Evolutionary conservation across 1,140 invertebrate species (phyloP).

Genomic region (Drosophila nigrodunni): DNA sequence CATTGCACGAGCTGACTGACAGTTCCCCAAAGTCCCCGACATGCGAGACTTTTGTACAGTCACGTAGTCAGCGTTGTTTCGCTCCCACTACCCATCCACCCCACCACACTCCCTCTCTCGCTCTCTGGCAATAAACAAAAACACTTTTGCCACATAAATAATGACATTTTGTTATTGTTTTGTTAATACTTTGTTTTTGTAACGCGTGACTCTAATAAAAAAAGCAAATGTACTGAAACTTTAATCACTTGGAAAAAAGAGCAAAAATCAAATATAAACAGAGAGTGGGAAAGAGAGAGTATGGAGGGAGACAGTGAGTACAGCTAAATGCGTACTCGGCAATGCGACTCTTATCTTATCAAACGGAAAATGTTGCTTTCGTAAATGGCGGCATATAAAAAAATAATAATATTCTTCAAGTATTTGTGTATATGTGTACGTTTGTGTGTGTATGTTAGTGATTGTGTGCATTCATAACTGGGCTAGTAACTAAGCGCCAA

Average conservation of each 20-base stretch:
- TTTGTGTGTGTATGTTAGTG: no score
- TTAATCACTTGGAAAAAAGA: slow-evolving; percentile 74
- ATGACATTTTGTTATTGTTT: slow-evolving; percentile 60
- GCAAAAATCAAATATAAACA: slow-evolving; percentile 68
- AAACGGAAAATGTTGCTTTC: slow-evolving; percentile 70
- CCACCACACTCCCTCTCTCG: not conserved
- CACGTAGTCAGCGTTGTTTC: slow-evolving; percentile 59
- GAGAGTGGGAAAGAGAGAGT: not conserved
- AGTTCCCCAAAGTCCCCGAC: slow-evolving; percentile 29
- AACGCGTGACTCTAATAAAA: slow-evolving; percentile 78
- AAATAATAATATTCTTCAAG: slow-evolving; percentile 53
- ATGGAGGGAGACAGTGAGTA: slow-evolving; percentile 22
- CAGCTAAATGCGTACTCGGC: slow-evolving; percentile 42
- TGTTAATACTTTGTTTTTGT: slow-evolving; percentile 47
- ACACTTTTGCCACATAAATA: slow-evolving; percentile 66
- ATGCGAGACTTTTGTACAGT: slow-evolving; percentile 71
- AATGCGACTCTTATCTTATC: slow-evolving; percentile 69
- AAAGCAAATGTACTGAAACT: slow-evolving; percentile 55
- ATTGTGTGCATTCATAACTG: slow-evolving; percentile 13
- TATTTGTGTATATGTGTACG: not conserved
- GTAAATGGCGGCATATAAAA: slow-evolving; percentile 76
- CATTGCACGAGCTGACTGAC: slow-evolving; percentile 52
- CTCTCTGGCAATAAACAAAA: slow-evolving; percentile 62
- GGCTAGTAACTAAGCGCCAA: slow-evolving; percentile 2
- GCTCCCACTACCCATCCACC: slow-evolving; percentile 1